A percentile compares a stretch with the other conserved stretches of the same genome.
These are phyloP conservation scores for Malurus leucopterus DNA, from an alignment of 2,797 vertebrate genomes.

Conservation along the genomic window DNA sequence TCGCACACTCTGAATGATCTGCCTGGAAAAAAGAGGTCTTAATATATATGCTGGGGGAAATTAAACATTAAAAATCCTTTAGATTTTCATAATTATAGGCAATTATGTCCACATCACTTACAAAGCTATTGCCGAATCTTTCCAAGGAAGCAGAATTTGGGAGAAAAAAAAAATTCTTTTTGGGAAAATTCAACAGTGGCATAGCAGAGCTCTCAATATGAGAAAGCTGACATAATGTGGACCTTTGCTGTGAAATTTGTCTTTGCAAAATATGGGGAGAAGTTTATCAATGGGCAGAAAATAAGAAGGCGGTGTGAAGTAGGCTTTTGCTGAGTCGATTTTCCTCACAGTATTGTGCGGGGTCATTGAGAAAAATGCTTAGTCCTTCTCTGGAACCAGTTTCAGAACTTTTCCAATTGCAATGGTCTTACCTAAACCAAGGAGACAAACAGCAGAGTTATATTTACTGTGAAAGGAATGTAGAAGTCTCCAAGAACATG, in stretches of 20 bases:
- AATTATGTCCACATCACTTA: slow-evolving; percentile 90
- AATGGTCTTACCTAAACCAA: slow-evolving; percentile 92
- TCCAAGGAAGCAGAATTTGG: slow-evolving; percentile 81
- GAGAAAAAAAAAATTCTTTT: slow-evolving; percentile 51
- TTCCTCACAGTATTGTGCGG: slow-evolving; percentile 84
- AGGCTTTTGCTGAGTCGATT: slow-evolving; percentile 86
- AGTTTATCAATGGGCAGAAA: slow-evolving; percentile 86
- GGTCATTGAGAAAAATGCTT: slow-evolving; percentile 78
- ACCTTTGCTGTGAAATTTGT: slow-evolving; percentile 85
- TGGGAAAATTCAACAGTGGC: slow-evolving; percentile 86
- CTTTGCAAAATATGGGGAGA: slow-evolving; percentile 77
- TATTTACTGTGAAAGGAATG: not conserved
- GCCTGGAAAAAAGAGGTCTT: slow-evolving; percentile 70
- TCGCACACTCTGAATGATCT: slow-evolving; percentile 82
- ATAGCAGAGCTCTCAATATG: slow-evolving; percentile 99
- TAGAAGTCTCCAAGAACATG: not conserved
- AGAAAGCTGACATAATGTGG: slow-evolving; percentile 98
- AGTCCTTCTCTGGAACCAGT: slow-evolving; percentile 96
- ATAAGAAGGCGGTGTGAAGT: slow-evolving; percentile 81
- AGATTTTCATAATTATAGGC: slow-evolving; percentile 84
- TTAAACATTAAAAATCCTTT: slow-evolving; percentile 77
- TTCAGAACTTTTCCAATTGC: slow-evolving; percentile 99
- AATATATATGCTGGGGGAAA: slow-evolving; percentile 68
- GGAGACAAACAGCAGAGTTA: slow-evolving; percentile 24
- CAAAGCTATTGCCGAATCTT: slow-evolving; percentile 85